phyloP scores from a whole-genome alignment of 2,113 vertebrate species.

The Hypomesus transpacificus region DNA sequence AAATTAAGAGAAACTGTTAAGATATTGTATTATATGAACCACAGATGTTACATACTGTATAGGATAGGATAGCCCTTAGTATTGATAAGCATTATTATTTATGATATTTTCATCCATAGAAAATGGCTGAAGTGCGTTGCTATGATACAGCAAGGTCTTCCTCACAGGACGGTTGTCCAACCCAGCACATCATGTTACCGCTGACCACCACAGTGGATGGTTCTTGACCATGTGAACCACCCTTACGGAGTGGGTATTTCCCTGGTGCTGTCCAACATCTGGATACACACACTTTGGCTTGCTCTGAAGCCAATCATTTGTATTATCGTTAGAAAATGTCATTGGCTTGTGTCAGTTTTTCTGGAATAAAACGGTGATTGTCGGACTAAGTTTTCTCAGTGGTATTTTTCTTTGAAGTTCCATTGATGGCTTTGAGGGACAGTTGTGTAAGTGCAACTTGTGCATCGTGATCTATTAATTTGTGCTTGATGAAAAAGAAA shows the following conservation, averaged over 20 bases:
- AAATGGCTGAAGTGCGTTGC: constrained; percentile 63
- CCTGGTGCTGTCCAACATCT: constrained; percentile 42
- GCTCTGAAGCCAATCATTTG: constrained; percentile 51
- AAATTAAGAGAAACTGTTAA: constrained; percentile 69
- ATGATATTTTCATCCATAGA: constrained; percentile 45
- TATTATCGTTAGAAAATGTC: constrained; percentile 63
- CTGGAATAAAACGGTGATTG: constrained; percentile 70
- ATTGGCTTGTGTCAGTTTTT: constrained; percentile 58
- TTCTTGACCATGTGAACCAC: constrained; percentile 16
- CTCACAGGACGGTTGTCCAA: constrained; percentile 54
- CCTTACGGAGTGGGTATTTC: constrained; percentile 46
- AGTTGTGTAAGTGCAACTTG: constrained; percentile 67
- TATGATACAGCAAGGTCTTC: constrained; percentile 67
- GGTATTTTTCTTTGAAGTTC: constrained; percentile 60
- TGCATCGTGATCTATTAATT: constrained; percentile 55
- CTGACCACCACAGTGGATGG: neutral
- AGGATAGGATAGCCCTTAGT: constrained; percentile 80
- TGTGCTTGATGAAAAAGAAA: constrained; percentile 60
- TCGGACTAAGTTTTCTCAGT: constrained; percentile 70
- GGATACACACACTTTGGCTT: constrained; percentile 43
- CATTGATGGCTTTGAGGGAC: constrained; percentile 71
- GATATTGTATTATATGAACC: constrained; percentile 71
- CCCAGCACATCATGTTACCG: constrained; percentile 54
- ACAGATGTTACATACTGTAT: constrained; percentile 75
- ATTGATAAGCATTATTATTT: constrained; percentile 74